Base-by-base conservation (phyloP, 2,113 vertebrate species). In the Crypturellus undulatus region DNA sequence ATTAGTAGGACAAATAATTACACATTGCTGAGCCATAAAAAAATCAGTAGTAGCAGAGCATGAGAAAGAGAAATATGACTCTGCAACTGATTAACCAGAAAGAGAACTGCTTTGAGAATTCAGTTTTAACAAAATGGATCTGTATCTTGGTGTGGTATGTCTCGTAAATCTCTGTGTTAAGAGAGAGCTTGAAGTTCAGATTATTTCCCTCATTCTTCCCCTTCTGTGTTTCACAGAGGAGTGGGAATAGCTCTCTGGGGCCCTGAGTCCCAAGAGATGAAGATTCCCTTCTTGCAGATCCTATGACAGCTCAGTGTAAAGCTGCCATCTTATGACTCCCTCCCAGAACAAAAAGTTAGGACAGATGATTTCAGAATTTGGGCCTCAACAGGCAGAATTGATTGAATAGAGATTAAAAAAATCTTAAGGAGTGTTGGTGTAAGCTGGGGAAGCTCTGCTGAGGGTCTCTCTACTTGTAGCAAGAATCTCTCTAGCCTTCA, bases 1-100 rank as follows among this genome's bases (percentile, higher is more conserved):
- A 70, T 69, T 73, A 85, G 94, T 34, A 79, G 51, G 38, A 64
- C 65, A 85, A 63, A 96, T 67, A 87, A 84, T 89, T 64, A 79
- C 34, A 79, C 24, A 34, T 85, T 94, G 76, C 81, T 83, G 60
- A 94, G 64, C 32, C 67, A 17, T 51, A 90, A 87, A 63, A 87
- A 90, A 85, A 80, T 77, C n/a, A 71, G 24, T 56, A 73, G 76
- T 60, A 79, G 52, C 22, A 58, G 12, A 56, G n/a, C 38, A 67
- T n/a, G 51, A 59, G 59, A 92, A 94, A 73, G 68, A 87, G 56
- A 85, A 88, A 68, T 71, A 63, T 10, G 45, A 83, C 25, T 67
- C 67, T 90, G 76, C 32, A 56, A 47, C 11, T 80, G 79, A 70
- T 80, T 68, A 94, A 75, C 68, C 60, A 91, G 68, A 93, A 81